Conservation (phyloP, 1,140 invertebrate species). For the Trichogramma pretiosum region DNA sequence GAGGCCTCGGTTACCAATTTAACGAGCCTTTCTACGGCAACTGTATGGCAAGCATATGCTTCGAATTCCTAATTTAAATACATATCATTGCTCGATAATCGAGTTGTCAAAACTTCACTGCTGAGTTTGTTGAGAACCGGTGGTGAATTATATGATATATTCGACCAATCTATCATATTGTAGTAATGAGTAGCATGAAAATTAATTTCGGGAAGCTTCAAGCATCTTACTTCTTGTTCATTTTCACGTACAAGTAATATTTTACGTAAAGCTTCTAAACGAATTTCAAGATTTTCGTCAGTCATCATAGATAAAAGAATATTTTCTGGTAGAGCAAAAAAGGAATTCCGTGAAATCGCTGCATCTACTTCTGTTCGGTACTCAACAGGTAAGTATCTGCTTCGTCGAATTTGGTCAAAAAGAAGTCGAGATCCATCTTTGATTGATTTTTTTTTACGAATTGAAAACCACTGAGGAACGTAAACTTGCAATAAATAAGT, state of each 20-base stretch:
- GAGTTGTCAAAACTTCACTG: neutral
- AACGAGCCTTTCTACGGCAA: neutral
- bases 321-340: neutral
- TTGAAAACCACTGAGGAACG: neutral
- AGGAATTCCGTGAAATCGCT: neutral
- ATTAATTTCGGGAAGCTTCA: neutral
- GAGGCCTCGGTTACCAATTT: neutral
- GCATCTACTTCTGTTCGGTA: neutral
- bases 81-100: neutral
- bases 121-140: neutral
- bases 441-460: neutral
- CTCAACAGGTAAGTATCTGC: neutral
- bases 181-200: neutral
- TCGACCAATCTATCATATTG: neutral
- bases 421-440: neutral
- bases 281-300: neutral
- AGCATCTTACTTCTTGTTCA: neutral
- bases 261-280: neutral
- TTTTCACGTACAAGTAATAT: neutral
- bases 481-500: neutral
- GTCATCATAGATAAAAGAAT: neutral
- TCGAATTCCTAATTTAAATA: neutral
- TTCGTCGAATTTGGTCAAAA: neutral
- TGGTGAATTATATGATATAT: neutral
- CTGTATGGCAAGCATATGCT: neutral